Base-by-base conservation (phyloP, 1,140 invertebrate species). In the Lepidotrigona ventralis region DNA sequence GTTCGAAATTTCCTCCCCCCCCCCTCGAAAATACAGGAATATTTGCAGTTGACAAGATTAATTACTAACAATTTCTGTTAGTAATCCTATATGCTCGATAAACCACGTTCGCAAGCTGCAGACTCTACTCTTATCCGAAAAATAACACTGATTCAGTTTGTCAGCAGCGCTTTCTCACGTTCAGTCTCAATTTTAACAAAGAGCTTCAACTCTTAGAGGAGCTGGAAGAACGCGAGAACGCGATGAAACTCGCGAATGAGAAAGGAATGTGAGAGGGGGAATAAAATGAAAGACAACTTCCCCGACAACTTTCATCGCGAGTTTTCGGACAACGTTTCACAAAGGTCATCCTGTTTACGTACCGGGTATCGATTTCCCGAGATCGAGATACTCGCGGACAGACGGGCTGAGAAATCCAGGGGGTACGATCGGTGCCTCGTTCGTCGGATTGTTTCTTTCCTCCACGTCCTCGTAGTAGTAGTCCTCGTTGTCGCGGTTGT, bases 351-450 rank as follows among this genome's bases (percentile, higher is more conserved):
- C 91, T 93, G 90, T 94, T 91, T 91, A 94, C 94, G 94, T 95
- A 98, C 97, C 97, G 90, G 97, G 97, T 94, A 98, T 98, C 79
- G 97, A 97, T 95, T 97, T 97, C 84, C 97, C 97, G 73, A 98
- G 95, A 94, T 97, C 97, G 71, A 98, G 95, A 93, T 97, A 97
- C 93, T 97, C 97, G 72, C 96, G 95, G 29, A 98, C 97, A 8
- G 97, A 98, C 63, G 97, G 97, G 91, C 97, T 97, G 77, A 98
- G 94, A 92, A 98, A 98, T 84, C 97, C 96, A 21, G 96, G 95
- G 39, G 97, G 97, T 77, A 97, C 96, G 64, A 95, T 95, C n/a
- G 94, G 95, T 56, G 95, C 91, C 64, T 95, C 95, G 72, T 95
- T 95, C 54, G 95, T 95, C 69, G 95, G 93, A 94, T 95, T 96